These are phyloP conservation scores for Beroe ovata DNA, from an alignment of 37 sponge, comb jelly and placozoan genomes.

Conservation along the genomic window DNA sequence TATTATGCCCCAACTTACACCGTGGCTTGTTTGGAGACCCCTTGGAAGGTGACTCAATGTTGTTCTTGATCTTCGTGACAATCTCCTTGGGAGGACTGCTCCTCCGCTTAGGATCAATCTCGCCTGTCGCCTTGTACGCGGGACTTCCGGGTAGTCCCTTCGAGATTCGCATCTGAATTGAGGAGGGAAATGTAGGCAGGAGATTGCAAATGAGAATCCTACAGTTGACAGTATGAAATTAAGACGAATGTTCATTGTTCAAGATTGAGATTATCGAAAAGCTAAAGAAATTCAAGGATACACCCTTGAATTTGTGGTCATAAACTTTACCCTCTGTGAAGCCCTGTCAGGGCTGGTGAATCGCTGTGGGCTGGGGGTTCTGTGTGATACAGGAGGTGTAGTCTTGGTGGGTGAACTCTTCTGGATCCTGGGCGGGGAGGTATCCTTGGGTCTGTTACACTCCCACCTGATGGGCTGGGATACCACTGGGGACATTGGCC, in stretches of 20 bases:
- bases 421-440: conserved; percentile 24
- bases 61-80: conserved; percentile 49
- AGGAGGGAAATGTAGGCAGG: no score
- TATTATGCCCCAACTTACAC: background rate
- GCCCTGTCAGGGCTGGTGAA: conserved; percentile 38
- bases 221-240: no score
- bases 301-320: no score
- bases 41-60: conserved; percentile 32
- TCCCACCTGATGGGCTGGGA: conserved; percentile 67
- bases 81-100: conserved; percentile 50
- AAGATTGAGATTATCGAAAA: no score
- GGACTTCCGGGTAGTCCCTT: conserved; percentile 30
- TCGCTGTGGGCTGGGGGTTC: conserved; percentile 38
- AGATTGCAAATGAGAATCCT: no score
- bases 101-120: conserved; percentile 15
- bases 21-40: conserved; percentile 23
- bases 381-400: conserved; percentile 21
- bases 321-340: conserved; percentile 26
- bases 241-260: no score
- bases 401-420: conserved; percentile 12
- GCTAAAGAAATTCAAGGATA: no score
- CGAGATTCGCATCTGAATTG: conserved; percentile 25
- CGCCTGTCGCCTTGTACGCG: conserved; percentile 33
- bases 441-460: background rate
- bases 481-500: conserved; percentile 59